These are phyloP conservation scores for Neodon shergylaensis DNA, from an alignment of 2,113 vertebrate species.

Conservation along the genomic window DNA sequence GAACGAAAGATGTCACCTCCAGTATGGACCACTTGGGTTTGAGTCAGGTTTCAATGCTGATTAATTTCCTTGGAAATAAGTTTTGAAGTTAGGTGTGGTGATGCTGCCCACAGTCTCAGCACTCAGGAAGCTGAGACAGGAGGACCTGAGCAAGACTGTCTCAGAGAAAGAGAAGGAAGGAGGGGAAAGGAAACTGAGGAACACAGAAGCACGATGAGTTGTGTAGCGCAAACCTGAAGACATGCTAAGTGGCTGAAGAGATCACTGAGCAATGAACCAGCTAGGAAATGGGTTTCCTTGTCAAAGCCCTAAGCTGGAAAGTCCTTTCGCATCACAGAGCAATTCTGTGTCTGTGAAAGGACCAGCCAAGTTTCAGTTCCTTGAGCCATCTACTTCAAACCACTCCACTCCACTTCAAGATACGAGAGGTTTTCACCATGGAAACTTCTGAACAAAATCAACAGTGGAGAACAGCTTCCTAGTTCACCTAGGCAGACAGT, in stretches of 20 bases:
- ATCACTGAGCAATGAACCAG: slow-evolving; percentile 25
- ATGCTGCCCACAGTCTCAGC: neutral
- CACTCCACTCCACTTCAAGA: slow-evolving; percentile 29
- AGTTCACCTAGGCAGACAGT: slow-evolving; percentile 21
- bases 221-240: slow-evolving; percentile 37
- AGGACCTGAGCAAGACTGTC: neutral
- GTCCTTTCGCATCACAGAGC: slow-evolving; percentile 60
- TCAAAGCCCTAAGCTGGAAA: slow-evolving; percentile 40
- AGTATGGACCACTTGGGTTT: slow-evolving; percentile 43
- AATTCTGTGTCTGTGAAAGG: slow-evolving; percentile 52
- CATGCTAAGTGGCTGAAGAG: slow-evolving; percentile 1
- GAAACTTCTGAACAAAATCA: slow-evolving; percentile 55
- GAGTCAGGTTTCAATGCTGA: slow-evolving; percentile 52
- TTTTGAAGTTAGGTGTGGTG: neutral
- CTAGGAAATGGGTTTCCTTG: slow-evolving; percentile 41
- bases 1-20: slow-evolving; percentile 55
- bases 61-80: slow-evolving; percentile 18
- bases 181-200: neutral
- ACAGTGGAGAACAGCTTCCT: neutral
- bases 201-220: neutral
- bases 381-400: slow-evolving; percentile 52
- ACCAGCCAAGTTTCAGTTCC: slow-evolving; percentile 37
- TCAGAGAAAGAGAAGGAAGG: neutral
- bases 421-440: slow-evolving; percentile 8
- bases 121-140: neutral